Conservation (phyloP, 2,113 vertebrate genomes). For the Phyllostomus hastatus region DNA sequence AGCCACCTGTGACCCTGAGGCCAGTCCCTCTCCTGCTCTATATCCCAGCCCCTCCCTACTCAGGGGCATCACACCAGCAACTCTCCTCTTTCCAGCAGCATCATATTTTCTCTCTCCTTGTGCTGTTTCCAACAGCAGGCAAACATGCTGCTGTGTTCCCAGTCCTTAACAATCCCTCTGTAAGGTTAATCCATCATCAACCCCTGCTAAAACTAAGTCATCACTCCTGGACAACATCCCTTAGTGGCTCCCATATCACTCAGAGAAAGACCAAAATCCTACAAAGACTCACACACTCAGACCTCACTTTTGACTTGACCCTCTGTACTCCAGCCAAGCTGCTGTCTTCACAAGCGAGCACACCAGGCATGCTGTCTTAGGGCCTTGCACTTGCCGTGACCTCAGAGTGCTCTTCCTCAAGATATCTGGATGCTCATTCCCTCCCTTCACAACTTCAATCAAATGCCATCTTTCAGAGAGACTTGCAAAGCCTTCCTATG, state of each 20-base stretch:
- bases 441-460: neutral
- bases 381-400: neutral
- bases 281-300: neutral
- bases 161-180: neutral
- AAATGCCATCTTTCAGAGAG: neutral
- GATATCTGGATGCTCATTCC: neutral
- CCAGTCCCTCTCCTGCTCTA: accelerated
- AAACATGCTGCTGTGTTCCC: neutral
- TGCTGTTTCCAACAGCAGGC: neutral
- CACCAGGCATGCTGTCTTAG: neutral
- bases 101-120: neutral
- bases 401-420: neutral
- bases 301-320: neutral
- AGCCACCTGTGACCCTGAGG: neutral
- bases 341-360: neutral
- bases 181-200: neutral
- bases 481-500: neutral
- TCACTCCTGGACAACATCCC: neutral
- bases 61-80: accelerated
- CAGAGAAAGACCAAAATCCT: neutral
- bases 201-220: neutral
- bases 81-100: neutral
- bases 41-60: neutral
- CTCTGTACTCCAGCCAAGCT: neutral
- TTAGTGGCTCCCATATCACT: neutral